Conservation (phyloP, 2,113 vertebrate species). For the Larimichthys crocea region DNA sequence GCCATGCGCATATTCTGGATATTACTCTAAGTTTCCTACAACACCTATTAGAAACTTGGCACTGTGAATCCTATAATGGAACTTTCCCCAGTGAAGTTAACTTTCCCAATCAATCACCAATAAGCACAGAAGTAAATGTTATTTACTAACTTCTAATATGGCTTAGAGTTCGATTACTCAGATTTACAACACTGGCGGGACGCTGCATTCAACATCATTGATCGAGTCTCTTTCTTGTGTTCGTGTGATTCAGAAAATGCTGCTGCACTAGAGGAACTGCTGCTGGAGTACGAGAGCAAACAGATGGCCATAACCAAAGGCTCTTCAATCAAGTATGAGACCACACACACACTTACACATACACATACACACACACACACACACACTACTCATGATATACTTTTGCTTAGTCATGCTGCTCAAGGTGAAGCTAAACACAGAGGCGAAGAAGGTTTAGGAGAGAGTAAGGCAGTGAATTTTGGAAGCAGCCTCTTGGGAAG, state of each 20-base stretch:
- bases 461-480: not conserved
- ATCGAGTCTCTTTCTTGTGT: slow-evolving; percentile 10
- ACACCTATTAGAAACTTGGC: not conserved
- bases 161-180: not conserved
- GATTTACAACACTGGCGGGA: not conserved
- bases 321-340: slow-evolving; percentile 87
- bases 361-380: slow-evolving; percentile 10
- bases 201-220: not conserved
- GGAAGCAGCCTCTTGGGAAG: not conserved
- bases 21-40: not conserved
- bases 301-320: slow-evolving; percentile 82
- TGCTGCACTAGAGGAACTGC: slow-evolving; percentile 92
- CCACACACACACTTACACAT: slow-evolving; percentile 12
- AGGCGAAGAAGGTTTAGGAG: not conserved
- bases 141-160: not conserved
- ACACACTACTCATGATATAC: slow-evolving; percentile 7
- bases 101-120: not conserved
- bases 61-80: not conserved
- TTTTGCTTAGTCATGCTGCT: slow-evolving; percentile 22
- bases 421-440: not conserved
- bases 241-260: slow-evolving; percentile 88
- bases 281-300: slow-evolving; percentile 91
- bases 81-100: not conserved
- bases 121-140: not conserved
- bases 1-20: not conserved